phyloP scores from a whole-genome alignment of 1,140 invertebrate genomes.

The Calephelis virginiensis region DNA sequence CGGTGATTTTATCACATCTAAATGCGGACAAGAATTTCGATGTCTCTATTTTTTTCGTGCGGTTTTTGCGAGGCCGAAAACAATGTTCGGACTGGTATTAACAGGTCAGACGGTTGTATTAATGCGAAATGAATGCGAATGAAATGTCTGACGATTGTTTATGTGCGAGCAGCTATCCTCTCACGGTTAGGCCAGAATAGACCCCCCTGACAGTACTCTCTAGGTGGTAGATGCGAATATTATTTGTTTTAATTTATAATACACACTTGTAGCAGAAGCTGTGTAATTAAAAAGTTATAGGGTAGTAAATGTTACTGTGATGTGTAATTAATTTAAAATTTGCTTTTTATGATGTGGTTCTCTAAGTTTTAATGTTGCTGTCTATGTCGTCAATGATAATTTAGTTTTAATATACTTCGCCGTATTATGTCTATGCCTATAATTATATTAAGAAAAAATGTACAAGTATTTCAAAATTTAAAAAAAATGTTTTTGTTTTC shows the following conservation, averaged over 20 bases:
- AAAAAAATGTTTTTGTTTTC: too few species aligned
- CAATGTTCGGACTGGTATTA: slow-evolving; percentile 57
- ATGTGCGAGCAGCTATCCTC: slow-evolving; percentile 51
- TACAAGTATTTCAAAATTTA: too few species aligned
- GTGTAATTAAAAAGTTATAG: slow-evolving; percentile 1
- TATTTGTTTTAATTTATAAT: background rate
- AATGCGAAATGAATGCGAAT: slow-evolving; percentile 47
- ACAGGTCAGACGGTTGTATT: slow-evolving; percentile 39
- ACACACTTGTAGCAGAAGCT: slow-evolving; percentile 1
- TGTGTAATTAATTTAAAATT: background rate
- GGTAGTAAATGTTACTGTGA: background rate
- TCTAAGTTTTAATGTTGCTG: too few species aligned
- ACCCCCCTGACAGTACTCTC: slow-evolving; percentile 38
- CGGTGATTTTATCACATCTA: slow-evolving; percentile 69
- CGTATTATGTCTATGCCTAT: too few species aligned
- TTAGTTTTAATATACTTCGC: too few species aligned
- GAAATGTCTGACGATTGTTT: slow-evolving; percentile 50
- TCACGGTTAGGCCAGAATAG: slow-evolving; percentile 42
- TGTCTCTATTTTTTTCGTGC: slow-evolving; percentile 61
- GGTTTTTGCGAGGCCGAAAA: slow-evolving; percentile 55
- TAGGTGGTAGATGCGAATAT: slow-evolving; percentile 14
- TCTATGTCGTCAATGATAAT: too few species aligned
- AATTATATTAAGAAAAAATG: too few species aligned
- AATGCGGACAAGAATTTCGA: slow-evolving; percentile 68
- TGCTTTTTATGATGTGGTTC: background rate